A percentile compares a stretch with the other conserved stretches of the same genome.
Conservation (phyloP, 2,888 invertebrate genomes). For the Thereva unica region DNA sequence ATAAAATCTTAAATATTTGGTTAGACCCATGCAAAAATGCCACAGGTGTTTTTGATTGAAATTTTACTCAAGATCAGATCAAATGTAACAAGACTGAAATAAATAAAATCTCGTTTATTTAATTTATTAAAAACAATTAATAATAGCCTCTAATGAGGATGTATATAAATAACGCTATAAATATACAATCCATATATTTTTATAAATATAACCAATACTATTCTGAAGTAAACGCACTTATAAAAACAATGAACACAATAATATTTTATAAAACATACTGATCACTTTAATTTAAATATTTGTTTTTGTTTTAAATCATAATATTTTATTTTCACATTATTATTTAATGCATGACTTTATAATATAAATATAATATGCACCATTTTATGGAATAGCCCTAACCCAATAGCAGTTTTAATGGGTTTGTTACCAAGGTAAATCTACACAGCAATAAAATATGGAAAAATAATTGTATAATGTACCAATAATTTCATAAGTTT, state of each 20-base stretch:
- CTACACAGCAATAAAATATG: constrained; percentile 15
- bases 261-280: too few species aligned
- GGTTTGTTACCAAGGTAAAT: constrained; percentile 89
- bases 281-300: too few species aligned
- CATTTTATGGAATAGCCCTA: constrained; percentile 63
- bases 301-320: too few species aligned
- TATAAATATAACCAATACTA: not conserved
- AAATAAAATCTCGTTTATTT: constrained; percentile 40
- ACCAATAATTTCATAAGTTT: not conserved
- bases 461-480: not conserved
- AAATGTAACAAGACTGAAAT: constrained; percentile 37
- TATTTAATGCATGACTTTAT: constrained; percentile 13
- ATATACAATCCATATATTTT: not conserved
- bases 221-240: too few species aligned
- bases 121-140: not conserved
- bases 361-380: constrained; percentile 27
- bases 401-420: constrained; percentile 91
- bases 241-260: too few species aligned
- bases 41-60: not conserved
- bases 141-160: not conserved
- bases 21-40: not conserved
- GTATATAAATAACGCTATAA: not conserved
- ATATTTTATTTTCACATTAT: not conserved
- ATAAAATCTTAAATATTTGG: constrained; percentile 33
- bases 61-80: not conserved